phyloP scores from a whole-genome alignment of 1,140 invertebrate species.

The Oncopodura yosiiana region DNA sequence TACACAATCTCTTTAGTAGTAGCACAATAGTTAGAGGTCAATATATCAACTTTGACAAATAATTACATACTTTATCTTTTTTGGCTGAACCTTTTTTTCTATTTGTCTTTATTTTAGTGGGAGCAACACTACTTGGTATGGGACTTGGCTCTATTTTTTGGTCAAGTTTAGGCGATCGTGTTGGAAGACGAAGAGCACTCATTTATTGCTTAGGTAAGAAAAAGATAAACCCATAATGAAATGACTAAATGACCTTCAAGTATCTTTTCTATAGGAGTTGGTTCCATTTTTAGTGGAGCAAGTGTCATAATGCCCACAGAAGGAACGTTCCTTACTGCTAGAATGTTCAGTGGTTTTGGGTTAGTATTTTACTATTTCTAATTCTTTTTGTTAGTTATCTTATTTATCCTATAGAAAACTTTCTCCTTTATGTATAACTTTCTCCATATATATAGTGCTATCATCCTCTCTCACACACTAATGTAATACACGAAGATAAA shows the following conservation, averaged over 20 bases:
- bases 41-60: neutral
- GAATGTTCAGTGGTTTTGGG: slow-evolving; percentile 34
- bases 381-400: too few relatives aligned
- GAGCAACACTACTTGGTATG: slow-evolving; percentile 32
- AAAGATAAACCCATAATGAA: too few relatives aligned
- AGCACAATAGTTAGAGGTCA: too few relatives aligned
- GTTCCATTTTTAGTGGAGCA: slow-evolving; percentile 31
- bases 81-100: neutral
- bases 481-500: too few relatives aligned
- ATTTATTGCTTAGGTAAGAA: slow-evolving; percentile 29
- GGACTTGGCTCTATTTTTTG: slow-evolving; percentile 32
- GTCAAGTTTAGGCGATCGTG: slow-evolving; percentile 30
- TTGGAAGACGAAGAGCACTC: slow-evolving; percentile 28
- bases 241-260: too few relatives aligned
- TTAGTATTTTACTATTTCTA: too few relatives aligned
- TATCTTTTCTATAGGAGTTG: too few relatives aligned
- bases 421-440: too few relatives aligned
- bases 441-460: too few relatives aligned
- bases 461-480: too few relatives aligned
- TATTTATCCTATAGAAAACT: too few relatives aligned
- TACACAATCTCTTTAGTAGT: too few relatives aligned
- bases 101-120: slow-evolving; percentile 19
- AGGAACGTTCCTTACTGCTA: slow-evolving; percentile 31
- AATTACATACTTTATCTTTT: neutral
- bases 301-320: slow-evolving; percentile 35